Percentiles rank a stretch among this genome's conserved stretches.
These are phyloP conservation scores for Acanthosepion esculentum DNA, from an alignment of 2,888 invertebrate genomes.

Conservation along the genomic window DNA sequence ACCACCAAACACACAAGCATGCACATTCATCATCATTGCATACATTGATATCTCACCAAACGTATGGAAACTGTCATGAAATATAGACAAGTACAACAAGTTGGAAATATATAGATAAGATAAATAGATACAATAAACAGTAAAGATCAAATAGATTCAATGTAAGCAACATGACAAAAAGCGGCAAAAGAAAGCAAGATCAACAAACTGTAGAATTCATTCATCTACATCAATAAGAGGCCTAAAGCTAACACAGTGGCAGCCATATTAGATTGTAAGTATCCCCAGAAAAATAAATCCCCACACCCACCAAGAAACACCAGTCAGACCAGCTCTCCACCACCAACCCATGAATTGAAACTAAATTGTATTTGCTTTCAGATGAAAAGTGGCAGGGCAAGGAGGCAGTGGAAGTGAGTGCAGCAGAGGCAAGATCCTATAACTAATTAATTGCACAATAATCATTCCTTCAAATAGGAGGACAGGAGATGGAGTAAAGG, in stretches of 20 bases:
- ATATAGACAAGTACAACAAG: too few relatives aligned
- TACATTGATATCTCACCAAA: too few relatives aligned
- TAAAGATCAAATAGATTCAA: too few relatives aligned
- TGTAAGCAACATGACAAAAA: background rate
- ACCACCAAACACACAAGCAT: too few relatives aligned
- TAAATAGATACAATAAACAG: too few relatives aligned
- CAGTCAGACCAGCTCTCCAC: background rate
- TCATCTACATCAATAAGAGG: background rate
- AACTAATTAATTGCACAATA: background rate
- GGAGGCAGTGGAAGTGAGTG: background rate
- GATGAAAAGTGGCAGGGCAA: background rate
- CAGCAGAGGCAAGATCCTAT: slow-evolving; percentile 6
- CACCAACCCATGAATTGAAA: background rate
- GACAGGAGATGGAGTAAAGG: background rate
- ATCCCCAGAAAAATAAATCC: background rate
- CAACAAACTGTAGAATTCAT: background rate
- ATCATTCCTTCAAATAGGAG: background rate
- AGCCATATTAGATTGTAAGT: background rate
- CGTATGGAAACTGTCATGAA: too few relatives aligned
- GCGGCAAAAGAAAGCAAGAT: background rate
- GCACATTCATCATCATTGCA: too few relatives aligned
- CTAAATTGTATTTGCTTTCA: background rate
- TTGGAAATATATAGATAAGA: too few relatives aligned
- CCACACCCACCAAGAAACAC: background rate
- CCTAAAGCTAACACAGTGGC: background rate